Evolutionary conservation across 1,140 invertebrate genomes (phyloP).

Genomic region (Dufourea novaeangliae): DNA sequence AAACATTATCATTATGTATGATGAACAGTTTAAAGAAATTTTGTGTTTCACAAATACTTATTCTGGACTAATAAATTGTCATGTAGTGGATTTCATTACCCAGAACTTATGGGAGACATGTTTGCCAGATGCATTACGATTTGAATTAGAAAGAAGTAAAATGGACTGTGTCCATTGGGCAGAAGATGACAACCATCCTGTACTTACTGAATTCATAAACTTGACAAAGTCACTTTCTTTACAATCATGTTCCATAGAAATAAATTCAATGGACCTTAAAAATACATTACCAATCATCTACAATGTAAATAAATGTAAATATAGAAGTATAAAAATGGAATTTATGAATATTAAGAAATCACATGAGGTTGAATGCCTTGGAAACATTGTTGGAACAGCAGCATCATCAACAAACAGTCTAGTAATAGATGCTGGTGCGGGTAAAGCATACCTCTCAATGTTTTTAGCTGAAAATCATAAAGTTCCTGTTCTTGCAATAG

Average conservation of each 20-base stretch:
- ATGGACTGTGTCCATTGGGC: constrained; percentile 23
- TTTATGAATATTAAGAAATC: constrained; percentile 92
- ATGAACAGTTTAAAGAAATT: constrained; percentile 82
- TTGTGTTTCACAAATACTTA: constrained; percentile 83
- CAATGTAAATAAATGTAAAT: constrained; percentile 7
- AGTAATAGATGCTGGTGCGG: constrained; percentile 92
- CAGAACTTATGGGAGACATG: constrained; percentile 85
- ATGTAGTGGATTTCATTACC: constrained; percentile 91
- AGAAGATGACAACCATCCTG: constrained; percentile 13
- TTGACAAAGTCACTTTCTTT: constrained; percentile 62
- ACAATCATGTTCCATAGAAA: constrained; percentile 52
- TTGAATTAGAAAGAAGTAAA: constrained; percentile 80
- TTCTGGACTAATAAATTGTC: constrained; percentile 86
- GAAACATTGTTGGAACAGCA: constrained; percentile 72
- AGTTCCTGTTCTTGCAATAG: constrained; percentile 89
- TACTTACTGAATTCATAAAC: constrained; percentile 64
- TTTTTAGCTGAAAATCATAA: constrained; percentile 87
- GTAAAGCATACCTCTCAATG: constrained; percentile 91
- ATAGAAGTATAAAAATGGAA: constrained; percentile 66
- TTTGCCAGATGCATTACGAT: constrained; percentile 82
- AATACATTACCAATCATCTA: constrained; percentile 18
- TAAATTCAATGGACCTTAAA: constrained; percentile 46
- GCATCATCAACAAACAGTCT: constrained; percentile 57
- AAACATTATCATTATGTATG: constrained; percentile 60
- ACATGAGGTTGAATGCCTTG: constrained; percentile 88